These are phyloP conservation scores for Stratiolaelaps scimitus DNA, from an alignment of 1,140 invertebrate genomes.

Conservation along the genomic window DNA sequence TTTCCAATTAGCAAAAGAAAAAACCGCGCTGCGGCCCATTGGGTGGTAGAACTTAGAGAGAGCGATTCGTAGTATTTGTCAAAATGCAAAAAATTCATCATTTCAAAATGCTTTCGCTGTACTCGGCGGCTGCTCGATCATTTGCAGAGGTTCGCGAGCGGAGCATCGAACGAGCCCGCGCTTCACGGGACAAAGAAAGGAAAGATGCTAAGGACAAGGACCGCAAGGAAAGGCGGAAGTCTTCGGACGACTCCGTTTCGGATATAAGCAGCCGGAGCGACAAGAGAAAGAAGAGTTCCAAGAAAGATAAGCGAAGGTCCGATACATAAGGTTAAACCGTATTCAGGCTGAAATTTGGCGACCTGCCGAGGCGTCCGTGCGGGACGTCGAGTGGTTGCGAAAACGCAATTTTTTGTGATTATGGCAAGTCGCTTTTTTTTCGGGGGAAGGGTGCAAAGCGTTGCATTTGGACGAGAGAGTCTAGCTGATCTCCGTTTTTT, in stretches of 20 bases:
- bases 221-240: not conserved
- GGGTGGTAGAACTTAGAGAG: not conserved
- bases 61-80: not conserved
- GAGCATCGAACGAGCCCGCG: not conserved
- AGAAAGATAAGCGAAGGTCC: slow-evolving; percentile 22
- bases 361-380: not conserved
- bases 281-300: slow-evolving; percentile 24
- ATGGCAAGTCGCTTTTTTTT: not conserved
- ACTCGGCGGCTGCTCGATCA: not conserved
- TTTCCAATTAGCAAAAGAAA: no score
- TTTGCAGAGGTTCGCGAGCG: not conserved
- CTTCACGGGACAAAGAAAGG: not conserved
- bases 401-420: not conserved
- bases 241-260: slow-evolving; percentile 1
- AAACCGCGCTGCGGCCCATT: no score
- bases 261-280: not conserved
- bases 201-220: slow-evolving; percentile 5
- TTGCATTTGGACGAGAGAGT: not conserved
- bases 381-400: not conserved
- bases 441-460: not conserved
- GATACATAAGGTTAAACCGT: slow-evolving; percentile 10
- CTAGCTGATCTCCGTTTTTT: slow-evolving; percentile 8
- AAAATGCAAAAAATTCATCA: not conserved
- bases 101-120: not conserved
- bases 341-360: not conserved